phyloP scores from a whole-genome alignment of 1,140 invertebrate genomes.

The Micrasema minimum region DNA sequence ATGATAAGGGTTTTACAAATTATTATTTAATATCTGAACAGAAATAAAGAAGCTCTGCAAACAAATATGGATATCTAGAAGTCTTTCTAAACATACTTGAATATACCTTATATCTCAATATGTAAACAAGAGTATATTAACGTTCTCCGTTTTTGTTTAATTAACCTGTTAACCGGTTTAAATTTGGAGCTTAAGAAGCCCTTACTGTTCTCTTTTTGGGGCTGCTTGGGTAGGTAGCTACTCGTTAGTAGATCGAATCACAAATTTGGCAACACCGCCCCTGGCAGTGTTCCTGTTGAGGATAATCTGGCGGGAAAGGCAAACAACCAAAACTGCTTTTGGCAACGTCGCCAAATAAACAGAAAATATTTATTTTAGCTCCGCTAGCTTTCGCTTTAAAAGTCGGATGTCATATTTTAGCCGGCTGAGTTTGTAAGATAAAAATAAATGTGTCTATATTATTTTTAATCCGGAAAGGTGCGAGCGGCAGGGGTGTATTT shows the following conservation, averaged over 20 bases:
- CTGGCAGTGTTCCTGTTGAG: conserved; percentile 1
- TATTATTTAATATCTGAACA: too few relatives aligned
- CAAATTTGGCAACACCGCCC: conserved; percentile 27
- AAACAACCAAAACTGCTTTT: conserved; percentile 24
- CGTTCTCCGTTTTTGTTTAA: too few relatives aligned
- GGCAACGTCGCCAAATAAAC: conserved; percentile 34
- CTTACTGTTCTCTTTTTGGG: neutral
- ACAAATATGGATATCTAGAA: too few relatives aligned
- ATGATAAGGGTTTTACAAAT: too few relatives aligned
- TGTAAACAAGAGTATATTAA: too few relatives aligned
- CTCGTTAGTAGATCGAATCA: conserved; percentile 32
- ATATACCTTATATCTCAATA: too few relatives aligned
- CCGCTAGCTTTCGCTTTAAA: conserved; percentile 6
- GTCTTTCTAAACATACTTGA: too few relatives aligned
- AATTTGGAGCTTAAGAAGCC: too few relatives aligned
- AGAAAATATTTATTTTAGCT: conserved; percentile 23
- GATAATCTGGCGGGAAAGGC: conserved; percentile 28
- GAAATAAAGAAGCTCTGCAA: too few relatives aligned
- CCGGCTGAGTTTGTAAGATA: neutral
- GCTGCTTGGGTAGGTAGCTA: neutral
- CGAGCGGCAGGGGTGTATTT: too few relatives aligned
- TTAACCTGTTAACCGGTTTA: neutral
- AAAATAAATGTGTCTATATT: conserved; percentile 2
- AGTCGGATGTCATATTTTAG: conserved; percentile 20
- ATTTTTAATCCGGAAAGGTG: too few relatives aligned